Conservation (phyloP, 2,888 invertebrate genomes). For the Agriopis aurantiaria region DNA sequence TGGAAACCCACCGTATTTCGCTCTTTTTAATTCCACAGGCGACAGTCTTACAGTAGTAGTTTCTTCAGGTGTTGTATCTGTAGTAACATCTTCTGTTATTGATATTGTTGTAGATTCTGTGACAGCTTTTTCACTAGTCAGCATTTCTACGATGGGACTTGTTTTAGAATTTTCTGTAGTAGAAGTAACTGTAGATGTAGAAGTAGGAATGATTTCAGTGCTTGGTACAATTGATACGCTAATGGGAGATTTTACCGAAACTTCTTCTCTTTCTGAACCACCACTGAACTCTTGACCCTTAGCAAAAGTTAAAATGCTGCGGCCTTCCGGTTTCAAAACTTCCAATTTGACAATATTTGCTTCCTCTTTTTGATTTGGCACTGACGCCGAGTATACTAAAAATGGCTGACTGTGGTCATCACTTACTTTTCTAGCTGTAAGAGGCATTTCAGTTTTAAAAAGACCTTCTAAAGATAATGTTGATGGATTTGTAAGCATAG, state of each 20-base stretch:
- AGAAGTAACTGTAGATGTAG: constrained; percentile 46
- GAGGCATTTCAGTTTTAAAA: constrained; percentile 86
- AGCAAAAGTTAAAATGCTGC: constrained; percentile 72
- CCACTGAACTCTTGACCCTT: constrained; percentile 77
- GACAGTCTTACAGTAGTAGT: constrained; percentile 68
- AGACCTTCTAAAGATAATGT: constrained; percentile 89
- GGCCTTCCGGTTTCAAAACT: constrained; percentile 68
- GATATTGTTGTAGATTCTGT: constrained; percentile 53
- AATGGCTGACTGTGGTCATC: constrained; percentile 72
- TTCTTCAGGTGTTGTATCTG: constrained; percentile 66
- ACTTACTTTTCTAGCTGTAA: constrained; percentile 62
- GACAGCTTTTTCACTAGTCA: constrained; percentile 51
- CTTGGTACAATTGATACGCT: constrained; percentile 62
- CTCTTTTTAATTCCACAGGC: constrained; percentile 68
- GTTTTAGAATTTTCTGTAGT: constrained; percentile 45
- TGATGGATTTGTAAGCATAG: constrained; percentile 84
- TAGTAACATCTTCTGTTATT: constrained; percentile 54
- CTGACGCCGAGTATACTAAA: constrained; percentile 79
- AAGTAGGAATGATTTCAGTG: constrained; percentile 43
- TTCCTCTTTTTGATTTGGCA: constrained; percentile 66
- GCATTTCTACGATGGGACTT: constrained; percentile 55
- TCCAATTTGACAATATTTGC: constrained; percentile 69
- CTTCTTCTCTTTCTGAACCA: constrained; percentile 59
- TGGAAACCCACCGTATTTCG: constrained; percentile 74
- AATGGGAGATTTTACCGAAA: constrained; percentile 63